phyloP scores from a whole-genome alignment of 2,888 invertebrate genomes.

The Tanytarsus gracilentus region DNA sequence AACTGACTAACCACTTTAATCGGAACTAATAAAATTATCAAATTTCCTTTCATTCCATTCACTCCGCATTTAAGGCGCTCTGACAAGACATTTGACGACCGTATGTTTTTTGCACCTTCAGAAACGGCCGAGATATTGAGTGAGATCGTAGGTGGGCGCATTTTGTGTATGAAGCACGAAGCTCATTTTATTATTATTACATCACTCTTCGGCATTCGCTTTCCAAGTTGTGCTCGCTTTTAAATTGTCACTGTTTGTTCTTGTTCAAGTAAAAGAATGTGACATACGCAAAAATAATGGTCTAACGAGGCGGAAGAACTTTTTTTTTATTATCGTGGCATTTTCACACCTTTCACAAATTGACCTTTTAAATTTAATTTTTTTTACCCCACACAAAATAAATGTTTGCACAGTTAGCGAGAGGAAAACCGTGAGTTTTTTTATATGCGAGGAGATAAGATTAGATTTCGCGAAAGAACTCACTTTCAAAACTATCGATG shows the following conservation, averaged over 20 bases:
- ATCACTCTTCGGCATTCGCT: background rate
- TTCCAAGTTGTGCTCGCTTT: background rate
- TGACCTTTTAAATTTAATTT: too few species aligned
- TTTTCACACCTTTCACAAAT: too few species aligned
- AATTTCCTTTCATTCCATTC: background rate
- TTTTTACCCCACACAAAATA: background rate
- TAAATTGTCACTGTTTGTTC: too few species aligned
- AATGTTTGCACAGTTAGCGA: background rate
- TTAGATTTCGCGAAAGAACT: background rate
- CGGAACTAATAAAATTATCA: background rate
- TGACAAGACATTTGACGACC: background rate
- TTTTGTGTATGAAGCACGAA: background rate
- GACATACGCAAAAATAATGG: too few species aligned
- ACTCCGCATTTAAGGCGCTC: background rate
- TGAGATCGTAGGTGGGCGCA: slow-evolving; percentile 3
- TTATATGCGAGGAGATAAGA: background rate
- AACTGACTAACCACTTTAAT: background rate
- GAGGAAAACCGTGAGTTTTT: background rate
- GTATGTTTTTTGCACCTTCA: background rate
- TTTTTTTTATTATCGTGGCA: too few species aligned
- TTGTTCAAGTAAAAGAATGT: too few species aligned
- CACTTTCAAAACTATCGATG: background rate
- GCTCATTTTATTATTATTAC: background rate
- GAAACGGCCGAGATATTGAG: too few species aligned
- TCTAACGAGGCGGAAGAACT: too few species aligned